phyloP scores from a whole-genome alignment of 2,888 invertebrate species.

The Saturnia pavonia region DNA sequence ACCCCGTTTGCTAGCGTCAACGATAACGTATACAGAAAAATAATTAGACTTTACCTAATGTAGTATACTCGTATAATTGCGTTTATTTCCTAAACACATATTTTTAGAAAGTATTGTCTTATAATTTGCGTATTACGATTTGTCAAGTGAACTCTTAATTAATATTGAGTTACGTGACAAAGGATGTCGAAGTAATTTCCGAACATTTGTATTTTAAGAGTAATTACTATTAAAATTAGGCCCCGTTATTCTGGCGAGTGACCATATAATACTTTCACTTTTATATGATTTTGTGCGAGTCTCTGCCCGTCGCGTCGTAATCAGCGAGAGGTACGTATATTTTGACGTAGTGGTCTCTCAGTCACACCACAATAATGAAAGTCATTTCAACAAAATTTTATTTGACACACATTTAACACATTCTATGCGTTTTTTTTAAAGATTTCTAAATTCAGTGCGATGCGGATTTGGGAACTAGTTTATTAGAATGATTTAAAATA shows the following conservation, averaged over 20 bases:
- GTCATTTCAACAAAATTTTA: conserved; percentile 58
- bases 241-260: conserved; percentile 32
- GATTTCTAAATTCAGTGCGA: conserved; percentile 5
- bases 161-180: background rate
- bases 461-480: background rate
- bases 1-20: conserved; percentile 40
- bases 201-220: background rate
- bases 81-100: background rate
- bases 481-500: background rate
- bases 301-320: conserved; percentile 42
- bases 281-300: conserved; percentile 70
- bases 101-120: background rate
- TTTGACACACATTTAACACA: conserved; percentile 38
- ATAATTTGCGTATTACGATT: background rate
- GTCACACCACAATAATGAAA: conserved; percentile 49
- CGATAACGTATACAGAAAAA: conserved; percentile 34
- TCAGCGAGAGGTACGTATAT: conserved; percentile 34
- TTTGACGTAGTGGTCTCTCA: conserved; percentile 51
- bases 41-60: conserved; percentile 36
- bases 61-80: background rate
- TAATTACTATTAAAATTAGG: conserved; percentile 1
- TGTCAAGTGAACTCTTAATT: background rate
- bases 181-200: background rate
- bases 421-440: conserved; percentile 29
- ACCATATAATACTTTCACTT: conserved; percentile 78